Evolutionary conservation across 2,113 vertebrate genomes (phyloP), one percentile per base, ranked within the genome.

Genomic region (Zapornia atra): DNA sequence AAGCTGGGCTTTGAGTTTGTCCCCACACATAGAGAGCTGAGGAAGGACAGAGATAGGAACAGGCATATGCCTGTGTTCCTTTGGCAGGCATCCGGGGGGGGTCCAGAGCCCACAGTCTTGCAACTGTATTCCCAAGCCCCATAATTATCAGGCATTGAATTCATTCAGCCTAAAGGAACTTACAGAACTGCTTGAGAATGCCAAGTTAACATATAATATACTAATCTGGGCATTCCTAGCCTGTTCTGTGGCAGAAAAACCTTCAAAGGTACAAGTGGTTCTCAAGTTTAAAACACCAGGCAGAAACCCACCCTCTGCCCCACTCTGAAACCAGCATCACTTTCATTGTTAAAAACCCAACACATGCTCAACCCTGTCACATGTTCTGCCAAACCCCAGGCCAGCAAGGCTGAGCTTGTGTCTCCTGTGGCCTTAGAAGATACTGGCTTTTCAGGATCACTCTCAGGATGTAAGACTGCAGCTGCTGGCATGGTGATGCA

Each of bases 241-340:
- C 33, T 56, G 50, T 46, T 26, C 2, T 0, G n/a, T 6, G 73
- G 69, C 70, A 90, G 20, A 42, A 82, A 70, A 25, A 56, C n/a
- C 70, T 82, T n/a, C 16, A 11, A 51, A 88, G 56, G 50, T 73
- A 46, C 19, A 38, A 82, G 20, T 7, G 15, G 8, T 73, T 66
- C 50, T 25, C 19, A 73, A 71, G 42, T 84, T 84, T 44, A 64
- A 89, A 89, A 71, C 22, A 76, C 86, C 82, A 96, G 70, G 73
- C 48, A 93, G 48, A 82, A 95, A 89, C 28, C 10, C 46, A 71
- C 73, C 75, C 84, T 66, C 78, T 87, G 78, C 9, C 42, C 50
- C 64, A 2, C 59, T 85, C 86, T 82, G 59, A 76, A 93, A 95
- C 60, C 4, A 95, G 75, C 38, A 71, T 14, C 5, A 25, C 65